Evolutionary conservation across 2,113 vertebrate genomes (phyloP).

Genomic region (Sula dactylatra): DNA sequence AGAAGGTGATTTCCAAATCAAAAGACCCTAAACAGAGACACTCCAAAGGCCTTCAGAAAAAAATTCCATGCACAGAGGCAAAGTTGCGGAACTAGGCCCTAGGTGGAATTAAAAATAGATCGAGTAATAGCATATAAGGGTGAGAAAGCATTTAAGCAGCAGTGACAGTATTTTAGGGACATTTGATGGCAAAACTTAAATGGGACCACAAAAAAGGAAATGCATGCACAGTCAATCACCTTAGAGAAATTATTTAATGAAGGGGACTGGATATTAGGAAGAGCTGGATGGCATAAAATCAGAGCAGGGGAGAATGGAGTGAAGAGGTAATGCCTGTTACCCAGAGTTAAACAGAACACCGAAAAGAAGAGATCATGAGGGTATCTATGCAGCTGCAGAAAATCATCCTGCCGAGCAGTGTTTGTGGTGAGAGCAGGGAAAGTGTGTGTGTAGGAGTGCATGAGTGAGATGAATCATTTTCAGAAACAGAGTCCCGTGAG

Average conservation of each 20-base stretch:
- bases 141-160: neutral
- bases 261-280: neutral
- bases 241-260: slow-evolving; percentile 16
- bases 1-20: neutral
- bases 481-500: slow-evolving; percentile 3
- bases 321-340: neutral
- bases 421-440: neutral
- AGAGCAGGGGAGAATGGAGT: neutral
- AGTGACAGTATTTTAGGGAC: neutral
- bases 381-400: neutral
- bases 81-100: neutral
- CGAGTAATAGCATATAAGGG: neutral
- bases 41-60: neutral
- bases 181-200: slow-evolving; percentile 1
- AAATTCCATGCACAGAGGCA: neutral
- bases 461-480: slow-evolving; percentile 13
- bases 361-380: neutral
- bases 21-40: neutral
- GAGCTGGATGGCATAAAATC: neutral
- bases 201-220: neutral
- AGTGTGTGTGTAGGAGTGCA: neutral
- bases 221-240: neutral
- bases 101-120: neutral
- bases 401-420: neutral
- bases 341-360: neutral